Base-by-base conservation (phyloP, 2,797 vertebrate species). In the Sebastolobus alascanus region DNA sequence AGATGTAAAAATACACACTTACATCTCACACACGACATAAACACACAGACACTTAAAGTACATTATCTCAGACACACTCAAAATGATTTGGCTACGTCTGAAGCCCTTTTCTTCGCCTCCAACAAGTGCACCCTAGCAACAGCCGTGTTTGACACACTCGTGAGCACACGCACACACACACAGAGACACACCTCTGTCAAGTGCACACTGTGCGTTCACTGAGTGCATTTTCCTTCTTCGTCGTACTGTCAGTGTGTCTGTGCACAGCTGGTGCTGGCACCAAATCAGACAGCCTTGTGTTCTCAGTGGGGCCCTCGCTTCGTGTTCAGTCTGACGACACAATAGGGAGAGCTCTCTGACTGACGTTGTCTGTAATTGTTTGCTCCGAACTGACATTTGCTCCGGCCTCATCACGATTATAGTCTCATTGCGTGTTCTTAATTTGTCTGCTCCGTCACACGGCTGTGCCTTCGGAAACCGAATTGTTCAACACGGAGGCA, bases 21-120 rank as follows among this genome's bases (percentile, higher is more conserved):
- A 56, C 27, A 65, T 75, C 38, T 37, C 6, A 77, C 74, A 29
- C 60, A 25, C 10, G 5, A 38, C 69, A 74, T 46, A 14, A 18
- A 69, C 9, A 73, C 56, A 58, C 9, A 71, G 0, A 64, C 6
- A 33, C 18, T 31, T 20, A 38, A 68, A 58, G 8, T 22, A 25
- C 25, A 54, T 37, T 55, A 33, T 61, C 50, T 65, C 43, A 7
- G 50, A 68, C 43, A 11, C 46, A 59, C 31, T 78, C 20, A 20
- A 31, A 84, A 81, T 50, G 3, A 75, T 77, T 59, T 50, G 31
- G 20, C 43, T 66, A 38, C 4, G 27, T 67, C 94, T 95, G 29
- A 94, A 76, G 79, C 96, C 40, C 85, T 46, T 50, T 95, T 85
- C 83, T 78, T 92, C 3, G 16, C 55, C 79, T 75, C 72, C 56